These are phyloP conservation scores for Plebejus anna DNA, from an alignment of 2,888 invertebrate species.

Conservation along the genomic window DNA sequence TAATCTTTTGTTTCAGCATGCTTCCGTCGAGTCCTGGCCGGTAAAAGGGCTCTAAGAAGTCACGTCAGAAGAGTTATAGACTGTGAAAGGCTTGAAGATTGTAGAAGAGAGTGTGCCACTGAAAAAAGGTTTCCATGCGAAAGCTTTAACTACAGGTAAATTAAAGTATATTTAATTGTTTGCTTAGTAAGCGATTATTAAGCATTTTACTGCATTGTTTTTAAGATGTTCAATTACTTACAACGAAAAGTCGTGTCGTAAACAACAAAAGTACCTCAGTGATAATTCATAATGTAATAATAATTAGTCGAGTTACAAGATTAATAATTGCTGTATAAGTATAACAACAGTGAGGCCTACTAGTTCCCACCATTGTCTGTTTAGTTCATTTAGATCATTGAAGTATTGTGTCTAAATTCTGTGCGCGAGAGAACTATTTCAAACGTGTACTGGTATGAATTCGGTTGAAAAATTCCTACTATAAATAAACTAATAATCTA, in stretches of 20 bases:
- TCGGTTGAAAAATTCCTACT: background rate
- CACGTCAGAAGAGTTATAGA: slow-evolving; percentile 84
- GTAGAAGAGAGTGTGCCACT: slow-evolving; percentile 86
- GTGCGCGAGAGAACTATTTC: background rate
- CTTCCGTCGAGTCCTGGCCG: slow-evolving; percentile 87
- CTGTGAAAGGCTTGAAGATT: slow-evolving; percentile 87
- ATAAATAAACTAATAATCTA: background rate
- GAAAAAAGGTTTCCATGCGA: slow-evolving; percentile 89
- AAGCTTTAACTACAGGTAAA: slow-evolving; percentile 90
- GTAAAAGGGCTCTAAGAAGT: slow-evolving; percentile 84
- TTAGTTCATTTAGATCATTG: background rate
- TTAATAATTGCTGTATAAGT: slow-evolving; percentile 3
- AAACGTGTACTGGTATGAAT: background rate
- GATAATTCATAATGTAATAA: background rate
- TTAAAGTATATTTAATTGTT: background rate
- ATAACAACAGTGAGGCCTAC: slow-evolving; percentile 4
- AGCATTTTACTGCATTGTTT: background rate
- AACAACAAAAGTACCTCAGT: background rate
- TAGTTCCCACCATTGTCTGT: background rate
- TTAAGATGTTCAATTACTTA: background rate
- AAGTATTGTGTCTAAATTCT: slow-evolving; percentile 1
- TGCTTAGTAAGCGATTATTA: background rate
- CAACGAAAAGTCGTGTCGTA: background rate
- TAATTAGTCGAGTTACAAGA: slow-evolving; percentile 19
- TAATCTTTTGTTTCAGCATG: slow-evolving; percentile 80